These are phyloP conservation scores for Eulemur albifrons DNA, from an alignment of 2,797 vertebrate species.

Conservation along the genomic window DNA sequence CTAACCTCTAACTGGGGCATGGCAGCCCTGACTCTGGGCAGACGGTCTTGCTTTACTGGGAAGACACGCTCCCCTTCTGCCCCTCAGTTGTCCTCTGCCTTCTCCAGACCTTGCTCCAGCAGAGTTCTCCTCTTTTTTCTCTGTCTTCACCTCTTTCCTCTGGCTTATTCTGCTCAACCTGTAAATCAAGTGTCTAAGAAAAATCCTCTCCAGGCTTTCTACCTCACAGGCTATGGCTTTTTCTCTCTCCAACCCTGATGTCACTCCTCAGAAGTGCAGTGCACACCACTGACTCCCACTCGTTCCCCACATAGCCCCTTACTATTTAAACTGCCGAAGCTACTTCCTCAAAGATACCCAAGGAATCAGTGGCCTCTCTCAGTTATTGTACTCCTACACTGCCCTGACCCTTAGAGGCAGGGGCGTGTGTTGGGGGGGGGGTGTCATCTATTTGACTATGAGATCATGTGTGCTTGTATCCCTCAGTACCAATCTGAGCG, in stretches of 20 bases:
- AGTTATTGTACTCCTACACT: background rate
- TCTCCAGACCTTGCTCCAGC: background rate
- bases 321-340: background rate
- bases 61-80: background rate
- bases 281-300: background rate
- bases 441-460: background rate
- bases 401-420: background rate
- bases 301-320: accelerated
- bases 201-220: background rate
- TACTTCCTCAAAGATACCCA: background rate
- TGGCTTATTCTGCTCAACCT: background rate
- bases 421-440: background rate
- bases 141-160: background rate
- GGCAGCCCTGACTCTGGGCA: background rate
- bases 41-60: background rate
- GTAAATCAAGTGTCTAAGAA: background rate
- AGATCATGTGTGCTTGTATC: background rate
- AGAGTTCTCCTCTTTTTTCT: background rate
- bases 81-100: background rate
- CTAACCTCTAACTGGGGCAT: background rate
- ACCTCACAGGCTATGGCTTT: background rate
- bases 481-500: background rate
- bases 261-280: background rate
- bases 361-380: background rate
- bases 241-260: background rate